Evolutionary conservation across 2,797 vertebrate species (phyloP), one percentile per base, ranked within the genome.

Genomic region (Cynodonichthys magdalenae): DNA sequence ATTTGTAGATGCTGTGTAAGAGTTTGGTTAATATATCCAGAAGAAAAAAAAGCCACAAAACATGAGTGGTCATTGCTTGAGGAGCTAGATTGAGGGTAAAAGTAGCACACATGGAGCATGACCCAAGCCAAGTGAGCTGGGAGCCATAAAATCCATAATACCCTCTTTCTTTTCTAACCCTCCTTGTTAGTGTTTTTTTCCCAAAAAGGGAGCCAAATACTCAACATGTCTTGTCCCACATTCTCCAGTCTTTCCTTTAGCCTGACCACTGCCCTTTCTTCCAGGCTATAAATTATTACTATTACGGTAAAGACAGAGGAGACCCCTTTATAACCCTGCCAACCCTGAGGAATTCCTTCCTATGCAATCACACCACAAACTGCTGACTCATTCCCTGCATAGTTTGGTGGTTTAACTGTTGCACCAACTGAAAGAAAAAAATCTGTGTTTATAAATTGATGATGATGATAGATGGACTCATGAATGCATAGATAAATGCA

Each of bases 351-450:
- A 87, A 92, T 90, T 90, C 86, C 84, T 92, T 87, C 87, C 88
- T 87, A 80, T 62, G 79, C 84, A 86, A 92, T 92, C 88, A 86
- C 62, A 83, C 88, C 84, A 15, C 84, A 87, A 90, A 91, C 77
- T 67, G 74, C 84, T 88, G 84, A 92, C 68, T 90, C 83, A 85
- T 69, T 79, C 66, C 62, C 79, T 66, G 71, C 84, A 71, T 69
- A 82, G 69, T 57, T 74, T 50, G 67, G 75, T 63, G 80, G 79
- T 85, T 89, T 72, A 72, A 61, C 54, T 68, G 73, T 67, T 78
- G 69, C 59, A 79, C 63, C 74, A 79, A 75, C 47, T 63, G 71
- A 66, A 36, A 14, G 12, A 9, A 84, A 79, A 24, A 2, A 81
- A 63, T 67, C 27, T 54, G 15, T 24, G 50, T 44, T 44, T 24